A percentile compares a stretch with the other conserved stretches of the same genome.
phyloP scores from a whole-genome alignment of 2,113 vertebrate genomes.

The Gymnobelideus leadbeateri region DNA sequence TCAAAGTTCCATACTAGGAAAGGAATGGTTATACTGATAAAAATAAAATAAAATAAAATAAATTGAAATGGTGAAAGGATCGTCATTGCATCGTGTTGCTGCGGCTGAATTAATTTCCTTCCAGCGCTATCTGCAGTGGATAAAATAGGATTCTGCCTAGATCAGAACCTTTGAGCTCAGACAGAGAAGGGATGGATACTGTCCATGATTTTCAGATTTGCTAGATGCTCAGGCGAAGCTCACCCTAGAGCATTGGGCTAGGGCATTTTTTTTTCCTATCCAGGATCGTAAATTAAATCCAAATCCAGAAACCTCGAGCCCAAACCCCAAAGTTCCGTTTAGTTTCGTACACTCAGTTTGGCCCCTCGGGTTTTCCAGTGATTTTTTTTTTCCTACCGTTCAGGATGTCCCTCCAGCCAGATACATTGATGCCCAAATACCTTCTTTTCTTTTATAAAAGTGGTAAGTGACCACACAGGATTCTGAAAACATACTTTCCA shows the following conservation, averaged over 20 bases:
- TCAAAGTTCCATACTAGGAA: background rate
- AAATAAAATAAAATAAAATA: background rate
- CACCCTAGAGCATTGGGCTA: background rate
- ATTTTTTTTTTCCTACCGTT: background rate
- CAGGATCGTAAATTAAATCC: conserved; percentile 26
- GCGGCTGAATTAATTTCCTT: background rate
- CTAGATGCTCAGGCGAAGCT: background rate
- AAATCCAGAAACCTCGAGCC: conserved; percentile 30
- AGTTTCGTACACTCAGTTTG: background rate
- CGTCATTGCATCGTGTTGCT: background rate
- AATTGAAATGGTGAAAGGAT: background rate
- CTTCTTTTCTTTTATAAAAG: background rate
- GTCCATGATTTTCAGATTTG: background rate
- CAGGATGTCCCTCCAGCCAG: background rate
- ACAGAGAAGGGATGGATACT: background rate
- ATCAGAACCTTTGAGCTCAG: background rate
- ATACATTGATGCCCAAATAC: background rate
- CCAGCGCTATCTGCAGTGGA: background rate
- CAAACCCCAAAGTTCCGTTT: background rate
- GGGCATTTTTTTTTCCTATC: background rate
- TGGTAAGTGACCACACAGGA: background rate
- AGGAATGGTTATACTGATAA: background rate
- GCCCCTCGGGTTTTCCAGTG: background rate
- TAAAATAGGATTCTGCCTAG: background rate
- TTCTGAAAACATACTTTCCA: conserved; percentile 45